phyloP scores from a whole-genome alignment of 2,888 invertebrate species.

The Arge pagana region DNA sequence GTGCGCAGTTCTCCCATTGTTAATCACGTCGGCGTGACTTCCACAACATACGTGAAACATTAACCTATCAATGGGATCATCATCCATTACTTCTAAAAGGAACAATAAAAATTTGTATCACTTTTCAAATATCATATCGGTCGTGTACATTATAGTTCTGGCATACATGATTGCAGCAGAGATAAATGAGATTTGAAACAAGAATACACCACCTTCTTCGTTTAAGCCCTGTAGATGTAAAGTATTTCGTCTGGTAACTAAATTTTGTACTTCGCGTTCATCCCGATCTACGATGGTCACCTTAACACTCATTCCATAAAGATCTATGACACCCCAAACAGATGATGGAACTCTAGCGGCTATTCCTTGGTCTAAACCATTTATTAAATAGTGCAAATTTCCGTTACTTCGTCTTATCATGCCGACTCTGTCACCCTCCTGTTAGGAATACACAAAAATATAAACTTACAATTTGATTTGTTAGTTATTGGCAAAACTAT shows the following conservation, averaged over 20 bases:
- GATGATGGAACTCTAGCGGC: constrained; percentile 80
- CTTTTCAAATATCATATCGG: no score
- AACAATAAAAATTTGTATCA: no score
- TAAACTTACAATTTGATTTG: background rate
- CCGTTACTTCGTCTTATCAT: constrained; percentile 86
- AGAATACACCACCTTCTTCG: constrained; percentile 35
- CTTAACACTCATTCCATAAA: constrained; percentile 93
- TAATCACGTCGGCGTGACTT: constrained; percentile 89
- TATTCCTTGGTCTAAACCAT: constrained; percentile 90
- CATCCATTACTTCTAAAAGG: constrained; percentile 48
- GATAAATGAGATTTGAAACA: constrained; percentile 6
- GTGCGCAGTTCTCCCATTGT: constrained; percentile 87
- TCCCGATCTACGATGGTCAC: constrained; percentile 86
- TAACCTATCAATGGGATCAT: constrained; percentile 66
- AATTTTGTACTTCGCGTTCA: constrained; percentile 76
- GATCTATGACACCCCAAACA: constrained; percentile 93
- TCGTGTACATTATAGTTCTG: no score
- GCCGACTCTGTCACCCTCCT: constrained; percentile 91
- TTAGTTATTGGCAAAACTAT: background rate
- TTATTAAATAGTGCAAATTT: constrained; percentile 90
- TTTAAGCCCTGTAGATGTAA: constrained; percentile 60
- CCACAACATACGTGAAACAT: constrained; percentile 92
- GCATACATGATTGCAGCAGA: constrained; percentile 35
- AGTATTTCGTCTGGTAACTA: constrained; percentile 72
- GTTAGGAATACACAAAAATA: constrained; percentile 28